Conservation (phyloP, 2,888 invertebrate species). For the Oeneis ivallda region DNA sequence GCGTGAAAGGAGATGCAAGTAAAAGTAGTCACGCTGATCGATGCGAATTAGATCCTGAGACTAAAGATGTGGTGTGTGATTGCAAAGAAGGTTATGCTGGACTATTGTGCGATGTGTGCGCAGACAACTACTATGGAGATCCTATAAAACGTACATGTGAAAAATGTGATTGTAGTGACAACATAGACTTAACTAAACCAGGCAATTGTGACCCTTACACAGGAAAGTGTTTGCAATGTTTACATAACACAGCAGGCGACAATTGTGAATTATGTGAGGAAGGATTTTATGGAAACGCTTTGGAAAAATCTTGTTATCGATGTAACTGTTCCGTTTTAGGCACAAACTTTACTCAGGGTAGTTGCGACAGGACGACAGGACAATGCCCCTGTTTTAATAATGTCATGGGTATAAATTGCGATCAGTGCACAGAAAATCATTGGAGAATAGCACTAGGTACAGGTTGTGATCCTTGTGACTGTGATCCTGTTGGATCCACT, state of each 20-base stretch:
- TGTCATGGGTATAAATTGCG: slow-evolving; percentile 94
- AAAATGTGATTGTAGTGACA: slow-evolving; percentile 95
- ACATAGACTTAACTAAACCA: slow-evolving; percentile 91
- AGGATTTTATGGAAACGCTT: slow-evolving; percentile 94
- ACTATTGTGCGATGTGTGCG: slow-evolving; percentile 94
- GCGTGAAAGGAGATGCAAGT: slow-evolving; percentile 84
- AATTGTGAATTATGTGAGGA: slow-evolving; percentile 94
- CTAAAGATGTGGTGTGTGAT: slow-evolving; percentile 94
- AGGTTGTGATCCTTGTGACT: slow-evolving; percentile 96
- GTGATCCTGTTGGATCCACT: slow-evolving; percentile 93
- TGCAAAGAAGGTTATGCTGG: slow-evolving; percentile 94
- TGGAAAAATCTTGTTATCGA: slow-evolving; percentile 86
- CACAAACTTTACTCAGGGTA: slow-evolving; percentile 87
- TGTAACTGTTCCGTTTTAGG: slow-evolving; percentile 95
- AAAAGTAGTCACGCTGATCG: slow-evolving; percentile 93
- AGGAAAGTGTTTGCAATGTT: slow-evolving; percentile 95
- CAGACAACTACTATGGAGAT: slow-evolving; percentile 97
- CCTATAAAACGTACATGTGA: slow-evolving; percentile 94
- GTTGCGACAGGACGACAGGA: slow-evolving; percentile 92
- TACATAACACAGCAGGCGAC: slow-evolving; percentile 95
- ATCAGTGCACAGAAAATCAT: slow-evolving; percentile 93
- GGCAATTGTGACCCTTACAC: slow-evolving; percentile 96
- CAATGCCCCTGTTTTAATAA: slow-evolving; percentile 98
- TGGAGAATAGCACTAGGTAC: slow-evolving; percentile 98
- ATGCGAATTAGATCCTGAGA: slow-evolving; percentile 91